Conservation (phyloP, 2,113 vertebrate genomes). For the Tapirus terrestris region DNA sequence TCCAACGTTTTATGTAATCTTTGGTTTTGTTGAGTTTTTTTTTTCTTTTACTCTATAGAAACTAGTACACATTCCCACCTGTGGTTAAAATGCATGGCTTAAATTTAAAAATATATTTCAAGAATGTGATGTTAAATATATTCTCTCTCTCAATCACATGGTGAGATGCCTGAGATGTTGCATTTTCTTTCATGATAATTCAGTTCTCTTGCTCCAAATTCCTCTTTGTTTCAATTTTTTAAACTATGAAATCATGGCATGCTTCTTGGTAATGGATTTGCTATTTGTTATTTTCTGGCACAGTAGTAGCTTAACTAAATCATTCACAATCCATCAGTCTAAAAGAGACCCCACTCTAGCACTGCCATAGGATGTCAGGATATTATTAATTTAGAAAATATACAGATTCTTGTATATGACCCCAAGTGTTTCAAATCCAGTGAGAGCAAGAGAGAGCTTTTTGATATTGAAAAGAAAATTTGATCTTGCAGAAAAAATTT, state of each 20-base stretch:
- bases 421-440: conserved; percentile 1
- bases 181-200: conserved; percentile 59
- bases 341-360: conserved; percentile 24
- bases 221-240: conserved; percentile 73
- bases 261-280: conserved; percentile 61
- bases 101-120: conserved; percentile 61
- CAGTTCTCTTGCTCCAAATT: conserved; percentile 45
- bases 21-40: background rate
- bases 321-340: conserved; percentile 58
- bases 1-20: background rate
- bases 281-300: conserved; percentile 72
- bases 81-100: conserved; percentile 50
- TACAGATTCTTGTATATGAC: conserved; percentile 50
- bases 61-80: background rate
- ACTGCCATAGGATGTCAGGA: conserved; percentile 18
- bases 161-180: conserved; percentile 42
- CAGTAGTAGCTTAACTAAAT: conserved; percentile 74
- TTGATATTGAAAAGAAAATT: conserved; percentile 31
- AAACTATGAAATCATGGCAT: conserved; percentile 1
- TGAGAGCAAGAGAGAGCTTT: background rate
- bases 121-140: conserved; percentile 65
- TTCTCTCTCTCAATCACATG: conserved; percentile 45
- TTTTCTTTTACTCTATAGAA: background rate
- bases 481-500: conserved; percentile 21
- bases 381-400: conserved; percentile 70